Evolutionary conservation across 2,888 invertebrate species (phyloP), one percentile per base, ranked within the genome.

Genomic region (Acrobasis consociella): DNA sequence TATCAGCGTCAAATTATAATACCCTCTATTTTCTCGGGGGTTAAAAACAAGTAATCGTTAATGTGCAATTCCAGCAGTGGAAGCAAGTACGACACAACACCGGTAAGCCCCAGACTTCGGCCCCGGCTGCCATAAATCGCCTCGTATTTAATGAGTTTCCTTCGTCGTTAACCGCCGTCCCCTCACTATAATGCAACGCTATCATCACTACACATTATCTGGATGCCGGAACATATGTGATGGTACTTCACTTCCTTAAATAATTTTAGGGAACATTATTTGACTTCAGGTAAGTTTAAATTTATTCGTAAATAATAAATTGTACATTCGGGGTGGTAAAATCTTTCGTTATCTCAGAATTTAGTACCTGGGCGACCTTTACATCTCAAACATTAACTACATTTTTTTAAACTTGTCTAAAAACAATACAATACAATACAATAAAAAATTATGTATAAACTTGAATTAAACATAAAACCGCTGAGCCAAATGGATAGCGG

Each of bases 131-230:
- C 72, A 87, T 90, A 90, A 90, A 91, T 91, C 82, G 77, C 75
- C 79, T 77, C 76, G 79, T 86, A 87, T 87, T 89, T 90, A 91
- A 91, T 87, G 90, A 89, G 89, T 87, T 90, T 86, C 89, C 87
- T 85, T 75, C 70, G 81, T 81, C 87, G 85, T 89, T 86, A 86
- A 85, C 76, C 80, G 81, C 77, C 73, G 79, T 80, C 83, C 88
- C 83, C 78, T 70, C 76, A 82, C 82, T 81, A 82, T 88, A 89
- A 87, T 80, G 85, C 77, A 85, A 70, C 81, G 86, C 80, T 86
- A 88, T 88, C 89, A 89, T 86, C 82, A 81, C 81, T 68, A 70
- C 80, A 81, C 86, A 85, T 87, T 87, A 86, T 83, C 82, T 82
- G 72, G 72, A 76, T 74, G 71, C 68, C 70, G 72, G 72, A 81